Evolutionary conservation across 2,888 invertebrate genomes (phyloP).

Genomic region (Macaria notata): DNA sequence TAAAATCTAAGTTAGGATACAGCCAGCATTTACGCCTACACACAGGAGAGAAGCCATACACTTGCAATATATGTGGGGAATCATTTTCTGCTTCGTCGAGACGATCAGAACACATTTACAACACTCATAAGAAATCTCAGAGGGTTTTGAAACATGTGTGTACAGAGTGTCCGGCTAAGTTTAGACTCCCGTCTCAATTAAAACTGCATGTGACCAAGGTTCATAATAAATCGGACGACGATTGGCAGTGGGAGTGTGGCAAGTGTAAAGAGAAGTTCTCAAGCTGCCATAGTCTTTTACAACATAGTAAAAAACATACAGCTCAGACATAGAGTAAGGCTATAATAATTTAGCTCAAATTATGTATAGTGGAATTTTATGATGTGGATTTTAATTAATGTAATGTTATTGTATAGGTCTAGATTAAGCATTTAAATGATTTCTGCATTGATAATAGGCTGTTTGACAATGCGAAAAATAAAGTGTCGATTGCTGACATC

Average conservation of each 20-base stretch:
- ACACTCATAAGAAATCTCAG: constrained; percentile 47
- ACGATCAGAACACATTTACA: constrained; percentile 62
- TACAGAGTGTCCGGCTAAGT: constrained; percentile 58
- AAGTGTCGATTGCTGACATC: too few species aligned
- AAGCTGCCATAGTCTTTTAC: constrained; percentile 53
- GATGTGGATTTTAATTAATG: too few species aligned
- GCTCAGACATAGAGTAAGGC: constrained; percentile 26
- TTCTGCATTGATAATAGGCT: too few species aligned
- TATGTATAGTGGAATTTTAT: too few species aligned
- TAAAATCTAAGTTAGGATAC: constrained; percentile 62
- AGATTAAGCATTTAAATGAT: too few species aligned
- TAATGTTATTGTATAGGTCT: too few species aligned
- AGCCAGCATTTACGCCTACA: constrained; percentile 66
- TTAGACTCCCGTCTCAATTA: constrained; percentile 55
- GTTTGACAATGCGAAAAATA: too few species aligned
- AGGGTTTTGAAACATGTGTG: constrained; percentile 54
- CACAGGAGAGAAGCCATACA: constrained; percentile 66
- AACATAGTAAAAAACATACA: constrained; percentile 56
- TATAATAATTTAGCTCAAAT: too few species aligned
- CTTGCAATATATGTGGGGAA: constrained; percentile 59
- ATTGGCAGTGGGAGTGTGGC: constrained; percentile 48
- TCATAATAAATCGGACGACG: constrained; percentile 40
- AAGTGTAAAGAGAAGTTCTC: constrained; percentile 58
- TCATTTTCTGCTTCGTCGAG: constrained; percentile 66
- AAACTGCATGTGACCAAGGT: constrained; percentile 54